Conservation (phyloP, 2,797 vertebrate species). For the Salarias fasciatus region DNA sequence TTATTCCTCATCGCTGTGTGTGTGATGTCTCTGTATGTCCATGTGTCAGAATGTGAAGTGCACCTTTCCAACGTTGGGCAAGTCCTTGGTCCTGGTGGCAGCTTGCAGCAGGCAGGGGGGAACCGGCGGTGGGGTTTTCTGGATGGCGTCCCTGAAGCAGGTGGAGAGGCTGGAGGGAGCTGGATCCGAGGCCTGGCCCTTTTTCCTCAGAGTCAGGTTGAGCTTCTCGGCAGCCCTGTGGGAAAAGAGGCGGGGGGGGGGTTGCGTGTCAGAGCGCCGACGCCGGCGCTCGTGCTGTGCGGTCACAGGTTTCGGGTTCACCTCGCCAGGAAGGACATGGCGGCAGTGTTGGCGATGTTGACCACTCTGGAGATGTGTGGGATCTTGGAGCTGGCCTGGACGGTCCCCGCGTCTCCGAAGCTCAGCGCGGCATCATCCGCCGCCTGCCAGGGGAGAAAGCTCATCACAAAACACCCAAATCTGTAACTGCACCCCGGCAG, state of each 20-base stretch:
- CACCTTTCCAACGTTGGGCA: constrained; percentile 92
- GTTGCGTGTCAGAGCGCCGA: constrained; percentile 3
- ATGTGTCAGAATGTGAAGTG: constrained; percentile 26
- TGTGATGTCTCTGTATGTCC: constrained; percentile 1
- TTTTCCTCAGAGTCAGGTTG: constrained; percentile 92
- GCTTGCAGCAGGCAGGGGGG: constrained; percentile 92
- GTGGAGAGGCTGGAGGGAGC: constrained; percentile 88
- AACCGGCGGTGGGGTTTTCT: constrained; percentile 88
- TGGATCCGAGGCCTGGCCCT: constrained; percentile 87
- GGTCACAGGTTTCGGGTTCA: constrained; percentile 30
- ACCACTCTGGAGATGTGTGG: constrained; percentile 79
- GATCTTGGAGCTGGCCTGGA: constrained; percentile 74
- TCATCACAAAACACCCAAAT: constrained; percentile 44
- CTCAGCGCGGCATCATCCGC: constrained; percentile 47
- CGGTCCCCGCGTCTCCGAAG: constrained; percentile 44
- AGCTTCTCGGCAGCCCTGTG: constrained; percentile 96
- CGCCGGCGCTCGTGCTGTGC: background rate
- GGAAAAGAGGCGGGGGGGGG: constrained; percentile 26
- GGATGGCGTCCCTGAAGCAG: constrained; percentile 92
- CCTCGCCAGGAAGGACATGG: constrained; percentile 82
- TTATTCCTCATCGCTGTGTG: background rate
- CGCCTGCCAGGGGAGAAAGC: constrained; percentile 51
- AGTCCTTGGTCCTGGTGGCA: constrained; percentile 92
- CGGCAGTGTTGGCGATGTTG: constrained; percentile 80
- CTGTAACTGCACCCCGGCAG: constrained; percentile 55